Conservation (phyloP, 2,113 vertebrate genomes). For the Muntiacus reevesi region DNA sequence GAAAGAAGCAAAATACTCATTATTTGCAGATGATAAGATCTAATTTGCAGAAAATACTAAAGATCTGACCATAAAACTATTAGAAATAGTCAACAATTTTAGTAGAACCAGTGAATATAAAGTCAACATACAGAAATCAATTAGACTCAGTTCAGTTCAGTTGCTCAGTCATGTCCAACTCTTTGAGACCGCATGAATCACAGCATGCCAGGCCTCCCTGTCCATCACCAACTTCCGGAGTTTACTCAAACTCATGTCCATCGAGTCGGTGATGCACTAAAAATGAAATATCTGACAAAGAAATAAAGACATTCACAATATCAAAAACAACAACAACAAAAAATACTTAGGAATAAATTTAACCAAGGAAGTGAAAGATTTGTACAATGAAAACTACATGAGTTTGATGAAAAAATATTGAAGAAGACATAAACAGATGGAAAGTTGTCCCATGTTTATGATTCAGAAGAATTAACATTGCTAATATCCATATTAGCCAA, state of each 20-base stretch:
- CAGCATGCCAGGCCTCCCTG: too few relatives aligned
- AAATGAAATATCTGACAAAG: background rate
- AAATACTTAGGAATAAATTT: background rate
- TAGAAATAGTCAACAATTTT: background rate
- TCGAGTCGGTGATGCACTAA: background rate
- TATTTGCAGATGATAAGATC: background rate
- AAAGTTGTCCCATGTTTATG: background rate
- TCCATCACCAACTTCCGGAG: too few relatives aligned
- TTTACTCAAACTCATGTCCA: too few relatives aligned
- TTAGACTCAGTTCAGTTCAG: background rate
- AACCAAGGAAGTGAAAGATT: background rate
- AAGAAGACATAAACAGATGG: background rate
- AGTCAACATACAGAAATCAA: background rate
- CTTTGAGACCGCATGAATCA: too few relatives aligned
- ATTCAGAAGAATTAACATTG: background rate
- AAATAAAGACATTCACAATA: background rate
- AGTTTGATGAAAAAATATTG: background rate
- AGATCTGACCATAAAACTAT: background rate
- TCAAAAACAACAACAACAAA: background rate
- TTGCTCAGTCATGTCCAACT: too few relatives aligned
- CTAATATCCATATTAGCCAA: background rate
- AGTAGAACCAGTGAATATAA: background rate
- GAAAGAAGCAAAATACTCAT: background rate
- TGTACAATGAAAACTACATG: background rate
- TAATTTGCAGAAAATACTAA: background rate